phyloP scores from a whole-genome alignment of 2,888 invertebrate genomes.

The Trypoxylon attenuatum region DNA sequence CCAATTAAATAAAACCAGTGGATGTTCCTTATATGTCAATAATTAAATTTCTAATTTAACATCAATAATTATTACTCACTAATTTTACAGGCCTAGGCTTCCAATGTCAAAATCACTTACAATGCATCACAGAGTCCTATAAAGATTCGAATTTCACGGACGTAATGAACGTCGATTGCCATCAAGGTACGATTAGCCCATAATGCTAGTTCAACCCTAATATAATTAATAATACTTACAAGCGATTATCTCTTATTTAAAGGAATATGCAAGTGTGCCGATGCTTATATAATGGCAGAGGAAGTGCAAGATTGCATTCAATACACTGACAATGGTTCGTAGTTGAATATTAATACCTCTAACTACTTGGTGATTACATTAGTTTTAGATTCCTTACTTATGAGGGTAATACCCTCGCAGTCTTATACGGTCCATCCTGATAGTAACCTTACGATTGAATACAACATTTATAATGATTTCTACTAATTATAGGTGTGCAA shows the following conservation, averaged over 20 bases:
- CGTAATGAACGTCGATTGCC: conserved; percentile 65
- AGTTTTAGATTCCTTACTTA: too few species aligned
- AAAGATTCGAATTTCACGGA: conserved; percentile 54
- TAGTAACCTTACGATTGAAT: neutral
- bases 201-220: neutral
- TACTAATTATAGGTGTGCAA: neutral
- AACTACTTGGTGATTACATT: too few species aligned
- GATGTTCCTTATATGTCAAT: too few species aligned
- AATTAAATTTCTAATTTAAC: too few species aligned
- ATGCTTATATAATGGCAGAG: conserved; percentile 60
- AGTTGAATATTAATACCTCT: too few species aligned
- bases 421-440: too few species aligned
- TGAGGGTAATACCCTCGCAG: too few species aligned
- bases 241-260: conserved; percentile 4
- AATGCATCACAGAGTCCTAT: conserved; percentile 62
- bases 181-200: conserved; percentile 51
- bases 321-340: conserved; percentile 60
- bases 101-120: conserved; percentile 52
- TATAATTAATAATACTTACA: neutral
- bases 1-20: too few species aligned
- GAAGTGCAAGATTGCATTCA: conserved; percentile 57
- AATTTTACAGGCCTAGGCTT: conserved; percentile 51
- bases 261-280: conserved; percentile 64
- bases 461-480: neutral
- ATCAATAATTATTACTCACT: too few species aligned